Evolutionary conservation across 2,888 invertebrate species (phyloP).

Genomic region (Oscheius sp.): DNA sequence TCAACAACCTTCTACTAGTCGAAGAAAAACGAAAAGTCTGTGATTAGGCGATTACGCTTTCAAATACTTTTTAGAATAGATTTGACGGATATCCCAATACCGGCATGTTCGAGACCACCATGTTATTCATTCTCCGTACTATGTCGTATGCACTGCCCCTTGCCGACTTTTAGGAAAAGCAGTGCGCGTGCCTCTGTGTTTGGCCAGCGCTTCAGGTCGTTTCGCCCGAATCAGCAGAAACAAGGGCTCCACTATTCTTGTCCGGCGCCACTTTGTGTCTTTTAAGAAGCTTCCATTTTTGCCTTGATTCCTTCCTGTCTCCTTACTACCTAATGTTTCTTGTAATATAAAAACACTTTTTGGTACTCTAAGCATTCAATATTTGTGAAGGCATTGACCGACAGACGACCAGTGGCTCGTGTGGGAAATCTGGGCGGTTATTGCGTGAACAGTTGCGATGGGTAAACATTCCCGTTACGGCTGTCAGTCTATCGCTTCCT

Average conservation of each 20-base stretch:
- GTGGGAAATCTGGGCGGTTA: slow-evolving; percentile 33
- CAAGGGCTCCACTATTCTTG: slow-evolving; percentile 33
- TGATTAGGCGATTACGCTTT: no score
- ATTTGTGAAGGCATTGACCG: no score
- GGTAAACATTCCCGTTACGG: slow-evolving; percentile 37
- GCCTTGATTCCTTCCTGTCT: not conserved
- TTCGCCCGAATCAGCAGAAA: slow-evolving; percentile 37
- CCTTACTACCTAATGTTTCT: not conserved
- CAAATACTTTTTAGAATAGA: no score
- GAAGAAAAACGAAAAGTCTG: no score
- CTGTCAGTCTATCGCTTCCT: slow-evolving; percentile 29
- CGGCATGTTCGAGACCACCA: no score
- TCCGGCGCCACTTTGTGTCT: slow-evolving; percentile 24
- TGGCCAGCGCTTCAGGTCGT: slow-evolving; percentile 37
- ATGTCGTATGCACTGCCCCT: slow-evolving; percentile 3
- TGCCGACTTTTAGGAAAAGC: slow-evolving; percentile 32
- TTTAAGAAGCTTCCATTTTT: not conserved
- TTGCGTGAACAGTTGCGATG: slow-evolving; percentile 36
- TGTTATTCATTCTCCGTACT: no score
- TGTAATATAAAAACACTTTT: not conserved
- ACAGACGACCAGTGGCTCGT: not conserved
- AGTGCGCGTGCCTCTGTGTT: slow-evolving; percentile 36
- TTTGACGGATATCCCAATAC: no score
- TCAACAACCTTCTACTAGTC: no score
- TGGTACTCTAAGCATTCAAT: no score